Base-by-base conservation (phyloP, 2,888 invertebrate genomes). In the Molanna angustata region DNA sequence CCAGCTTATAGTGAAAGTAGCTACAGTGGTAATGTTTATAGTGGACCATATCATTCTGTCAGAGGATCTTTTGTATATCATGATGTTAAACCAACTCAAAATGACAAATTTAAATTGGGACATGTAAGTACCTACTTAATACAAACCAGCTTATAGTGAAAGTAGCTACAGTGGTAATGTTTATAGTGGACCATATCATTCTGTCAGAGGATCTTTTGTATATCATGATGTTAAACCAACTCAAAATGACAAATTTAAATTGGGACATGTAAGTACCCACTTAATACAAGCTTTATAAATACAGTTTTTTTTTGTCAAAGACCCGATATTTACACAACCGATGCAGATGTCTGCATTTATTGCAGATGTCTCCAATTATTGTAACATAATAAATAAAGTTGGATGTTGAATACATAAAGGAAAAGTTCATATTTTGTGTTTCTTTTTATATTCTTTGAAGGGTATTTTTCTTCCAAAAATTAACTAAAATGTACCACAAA, bases 151-250 rank as follows among this genome's bases (percentile, higher is more conserved):
- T 0, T 90, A 91, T 72, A 89, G 90, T 65, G 92, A 93, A 72
- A 92, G 91, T 70, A 90, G 91, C 47, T 92, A 92, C 76, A 92
- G 90, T 67, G 90, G 90, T 52, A 90, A 90, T 70, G 88, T 90
- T 46, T 90, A 90, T 72, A 88, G 88, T 69, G 90, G 90, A 9
- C 90, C 90, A 62, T 90, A 90, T 72, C 90, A 90, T 72, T 88
- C 89, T 59, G 89, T 90, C 61, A 80, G 89, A 57, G 88, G 88
- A 44, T 88, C 89, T 62, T 92, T 92, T 78, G 90, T 92, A 62
- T 92, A 92, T 74, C 91, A 92, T 73, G 91, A 92, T 71, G 87
- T 90, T 59, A 89, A 90, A 71, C 81, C 84, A 57, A 78, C 78
- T 68, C 80, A 85, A 69, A 84, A 82, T 65, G 86, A 87, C 70